Conservation (phyloP, 2,113 vertebrate species). For the Orycteropus afer region DNA sequence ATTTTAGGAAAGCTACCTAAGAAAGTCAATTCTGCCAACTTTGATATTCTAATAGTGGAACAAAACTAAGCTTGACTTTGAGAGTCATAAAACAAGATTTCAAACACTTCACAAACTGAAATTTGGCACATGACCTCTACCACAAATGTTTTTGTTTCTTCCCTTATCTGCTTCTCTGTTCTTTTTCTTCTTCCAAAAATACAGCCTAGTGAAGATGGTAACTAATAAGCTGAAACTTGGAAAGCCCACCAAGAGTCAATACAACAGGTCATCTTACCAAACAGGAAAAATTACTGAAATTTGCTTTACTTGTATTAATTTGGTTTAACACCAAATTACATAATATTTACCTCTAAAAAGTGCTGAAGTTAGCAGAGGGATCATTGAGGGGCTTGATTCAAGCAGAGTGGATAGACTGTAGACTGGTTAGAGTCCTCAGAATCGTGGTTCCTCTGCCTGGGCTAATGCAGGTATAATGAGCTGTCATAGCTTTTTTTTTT, state of each 20-base stretch:
- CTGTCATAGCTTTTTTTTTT: background rate
- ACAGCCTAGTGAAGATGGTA: background rate
- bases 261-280: background rate
- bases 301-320: conserved; percentile 10
- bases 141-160: background rate
- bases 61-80: background rate
- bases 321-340: background rate
- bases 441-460: background rate
- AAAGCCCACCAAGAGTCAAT: background rate
- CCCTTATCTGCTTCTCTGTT: background rate
- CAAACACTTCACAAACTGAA: background rate
- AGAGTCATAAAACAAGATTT: background rate
- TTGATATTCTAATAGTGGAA: background rate
- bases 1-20: conserved; percentile 17
- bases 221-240: background rate
- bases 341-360: background rate
- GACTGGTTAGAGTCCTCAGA: background rate
- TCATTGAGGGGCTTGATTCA: background rate
- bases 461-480: background rate
- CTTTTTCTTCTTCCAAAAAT: background rate
- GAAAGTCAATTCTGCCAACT: background rate
- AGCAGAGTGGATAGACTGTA: background rate
- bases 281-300: background rate
- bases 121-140: background rate
- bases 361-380: background rate